Base-by-base conservation (phyloP, 2,113 vertebrate genomes). In the Xiphophorus maculatus region DNA sequence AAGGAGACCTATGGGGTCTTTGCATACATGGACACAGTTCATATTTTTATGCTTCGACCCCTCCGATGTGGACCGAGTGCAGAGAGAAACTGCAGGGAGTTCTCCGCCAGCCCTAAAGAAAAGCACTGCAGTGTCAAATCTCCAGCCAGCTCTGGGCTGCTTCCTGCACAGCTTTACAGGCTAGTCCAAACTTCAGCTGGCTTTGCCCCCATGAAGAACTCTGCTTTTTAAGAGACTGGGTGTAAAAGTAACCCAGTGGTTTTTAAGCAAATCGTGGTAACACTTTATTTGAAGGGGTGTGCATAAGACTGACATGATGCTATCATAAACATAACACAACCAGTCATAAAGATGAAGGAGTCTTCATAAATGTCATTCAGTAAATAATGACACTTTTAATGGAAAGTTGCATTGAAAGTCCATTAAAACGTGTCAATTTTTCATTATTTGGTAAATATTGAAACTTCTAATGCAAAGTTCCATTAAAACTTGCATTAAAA, bases 1-100 rank as follows among this genome's bases (percentile, higher is more conserved):
- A 12, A 84, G 75, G 68, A 77, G 70, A 80, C 68, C 73, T 63
- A 25, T 5, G n/a, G 79, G 66, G 81, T 87, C 75, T 61, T 72
- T 76, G 15, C 40, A 25, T 60, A 42, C 48, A 71, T 66, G 69
- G 44, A 69, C 48, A 25, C 70, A 79, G 77, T 84, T 22, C 63
- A 15, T 12, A 14, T 63, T 67, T 73, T 62, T 48, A 40, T 54
- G 69, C 63, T 74, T 15, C 35, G 28, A 3, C 32, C 29, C 17
- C 40, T 37, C 63, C 40, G 63, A 71, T 69, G 71, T 68, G 71
- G 68, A 54, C 48, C 48, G 63, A 69, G 64, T 19, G 28, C 67
- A 71, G 63, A 58, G 62, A 68, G 66, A 66, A 69, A 66, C 63
- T n/a, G 19, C 30, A 13, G 29, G 77, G 40, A 64, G 1, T 14